Conservation (phyloP, 2,888 invertebrate genomes). For the Amorpha juglandis region DNA sequence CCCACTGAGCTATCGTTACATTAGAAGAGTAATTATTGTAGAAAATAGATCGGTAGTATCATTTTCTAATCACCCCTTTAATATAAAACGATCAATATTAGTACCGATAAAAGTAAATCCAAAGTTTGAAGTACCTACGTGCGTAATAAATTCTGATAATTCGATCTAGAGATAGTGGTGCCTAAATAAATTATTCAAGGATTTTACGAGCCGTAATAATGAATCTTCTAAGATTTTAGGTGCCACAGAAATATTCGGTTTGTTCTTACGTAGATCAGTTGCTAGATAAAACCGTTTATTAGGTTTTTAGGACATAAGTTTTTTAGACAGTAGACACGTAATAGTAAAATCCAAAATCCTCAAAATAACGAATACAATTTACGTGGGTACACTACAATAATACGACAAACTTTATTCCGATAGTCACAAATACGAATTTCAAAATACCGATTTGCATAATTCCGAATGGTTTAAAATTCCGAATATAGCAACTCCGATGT, state of each 20-base stretch:
- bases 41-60: too few species aligned
- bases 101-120: not conserved
- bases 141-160: not conserved
- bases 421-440: too few species aligned
- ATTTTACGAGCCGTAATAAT: slow-evolving; percentile 1
- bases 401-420: too few species aligned
- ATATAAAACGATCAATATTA: not conserved
- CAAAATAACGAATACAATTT: too few species aligned
- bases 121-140: slow-evolving; percentile 5
- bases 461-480: too few species aligned
- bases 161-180: not conserved
- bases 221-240: not conserved
- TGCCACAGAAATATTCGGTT: not conserved
- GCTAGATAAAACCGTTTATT: not conserved
- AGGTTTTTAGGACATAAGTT: not conserved
- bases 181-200: slow-evolving; percentile 8
- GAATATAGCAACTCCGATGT: too few species aligned
- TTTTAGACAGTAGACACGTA: too few species aligned
- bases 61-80: not conserved
- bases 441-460: too few species aligned
- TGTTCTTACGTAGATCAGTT: not conserved
- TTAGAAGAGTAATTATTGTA: too few species aligned
- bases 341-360: too few species aligned
- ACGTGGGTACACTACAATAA: too few species aligned
- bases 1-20: too few species aligned